phyloP scores from a whole-genome alignment of 2,113 vertebrate genomes.

The Centropristis striata region DNA sequence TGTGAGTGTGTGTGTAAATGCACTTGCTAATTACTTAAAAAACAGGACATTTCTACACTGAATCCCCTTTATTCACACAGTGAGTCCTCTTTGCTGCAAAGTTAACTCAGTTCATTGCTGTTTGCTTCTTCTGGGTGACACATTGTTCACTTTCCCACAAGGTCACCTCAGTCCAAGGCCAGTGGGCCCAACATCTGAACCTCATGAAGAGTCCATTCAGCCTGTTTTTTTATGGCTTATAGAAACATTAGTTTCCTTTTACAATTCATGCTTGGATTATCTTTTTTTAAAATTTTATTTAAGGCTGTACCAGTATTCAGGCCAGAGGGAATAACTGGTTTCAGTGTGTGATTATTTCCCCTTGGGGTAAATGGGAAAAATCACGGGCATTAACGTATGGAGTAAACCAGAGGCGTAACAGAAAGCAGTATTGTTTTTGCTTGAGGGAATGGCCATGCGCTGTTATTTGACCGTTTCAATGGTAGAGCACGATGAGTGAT shows the following conservation, averaged over 20 bases:
- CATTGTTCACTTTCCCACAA: slow-evolving; percentile 59
- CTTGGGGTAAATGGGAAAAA: slow-evolving; percentile 29
- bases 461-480: slow-evolving; percentile 32
- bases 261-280: slow-evolving; percentile 65
- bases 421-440: slow-evolving; percentile 45
- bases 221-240: slow-evolving; percentile 59
- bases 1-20: slow-evolving; percentile 30
- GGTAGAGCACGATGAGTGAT: slow-evolving; percentile 21
- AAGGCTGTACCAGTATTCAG: slow-evolving; percentile 50
- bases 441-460: slow-evolving; percentile 17
- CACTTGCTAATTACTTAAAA: slow-evolving; percentile 47
- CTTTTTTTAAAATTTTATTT: slow-evolving; percentile 53
- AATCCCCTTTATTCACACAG: background rate
- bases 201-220: slow-evolving; percentile 64
- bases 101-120: slow-evolving; percentile 5
- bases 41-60: slow-evolving; percentile 2
- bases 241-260: slow-evolving; percentile 71
- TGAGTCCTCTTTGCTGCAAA: slow-evolving; percentile 2
- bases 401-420: slow-evolving; percentile 53
- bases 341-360: slow-evolving; percentile 66
- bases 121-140: slow-evolving; percentile 45
- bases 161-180: slow-evolving; percentile 66
- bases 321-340: slow-evolving; percentile 72
- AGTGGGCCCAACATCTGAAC: slow-evolving; percentile 69
- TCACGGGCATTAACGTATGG: slow-evolving; percentile 46